phyloP scores from a whole-genome alignment of 2,888 invertebrate genomes.

The Eilema sororculum region DNA sequence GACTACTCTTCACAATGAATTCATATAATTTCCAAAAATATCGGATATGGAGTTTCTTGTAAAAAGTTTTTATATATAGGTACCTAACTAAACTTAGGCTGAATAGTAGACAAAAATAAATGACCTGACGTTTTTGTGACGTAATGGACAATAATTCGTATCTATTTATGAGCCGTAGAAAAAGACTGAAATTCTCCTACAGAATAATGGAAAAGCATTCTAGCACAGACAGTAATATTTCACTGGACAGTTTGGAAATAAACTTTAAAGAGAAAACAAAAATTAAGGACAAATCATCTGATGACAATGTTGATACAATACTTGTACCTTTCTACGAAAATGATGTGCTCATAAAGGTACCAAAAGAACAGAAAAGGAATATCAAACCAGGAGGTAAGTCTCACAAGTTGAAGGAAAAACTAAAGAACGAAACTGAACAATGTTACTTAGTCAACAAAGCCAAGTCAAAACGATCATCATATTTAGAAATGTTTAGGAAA shows the following conservation, averaged over 20 bases:
- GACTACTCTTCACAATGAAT: not conserved
- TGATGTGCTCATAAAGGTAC: conserved; percentile 78
- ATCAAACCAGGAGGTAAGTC: conserved; percentile 48
- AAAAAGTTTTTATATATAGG: not conserved
- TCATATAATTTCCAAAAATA: not conserved
- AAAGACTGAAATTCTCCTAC: conserved; percentile 55
- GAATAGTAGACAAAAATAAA: conserved; percentile 7
- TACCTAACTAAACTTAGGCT: conserved; percentile 28
- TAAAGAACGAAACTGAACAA: conserved; percentile 52
- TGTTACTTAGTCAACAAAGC: conserved; percentile 73
- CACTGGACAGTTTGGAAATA: conserved; percentile 76
- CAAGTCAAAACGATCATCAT: conserved; percentile 60
- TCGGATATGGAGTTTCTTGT: not conserved
- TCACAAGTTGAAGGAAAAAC: conserved; percentile 46
- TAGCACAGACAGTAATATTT: conserved; percentile 71
- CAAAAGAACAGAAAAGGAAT: conserved; percentile 65
- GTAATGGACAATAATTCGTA: conserved; percentile 65
- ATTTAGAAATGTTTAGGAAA: conserved; percentile 78
- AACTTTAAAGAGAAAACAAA: conserved; percentile 59
- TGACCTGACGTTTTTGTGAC: conserved; percentile 56
- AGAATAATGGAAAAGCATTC: conserved; percentile 69
- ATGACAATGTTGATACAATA: conserved; percentile 77
- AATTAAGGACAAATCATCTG: conserved; percentile 49
- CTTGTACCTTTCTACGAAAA: conserved; percentile 83
- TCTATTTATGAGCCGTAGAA: conserved; percentile 69